These are phyloP conservation scores for Sebastes diaconus DNA, from an alignment of 2,797 vertebrate genomes.

Conservation along the genomic window DNA sequence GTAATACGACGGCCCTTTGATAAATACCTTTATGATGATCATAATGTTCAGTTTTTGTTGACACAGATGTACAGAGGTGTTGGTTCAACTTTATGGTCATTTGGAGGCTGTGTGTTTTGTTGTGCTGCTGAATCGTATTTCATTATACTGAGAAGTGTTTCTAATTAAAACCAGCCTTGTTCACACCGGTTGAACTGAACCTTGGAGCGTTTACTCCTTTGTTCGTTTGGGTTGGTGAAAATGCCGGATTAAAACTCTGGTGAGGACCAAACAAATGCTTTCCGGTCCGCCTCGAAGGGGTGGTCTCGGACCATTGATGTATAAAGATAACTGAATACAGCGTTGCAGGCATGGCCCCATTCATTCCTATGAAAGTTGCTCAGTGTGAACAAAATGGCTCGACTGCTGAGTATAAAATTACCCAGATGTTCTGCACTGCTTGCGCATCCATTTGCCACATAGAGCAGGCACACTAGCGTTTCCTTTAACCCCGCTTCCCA, in stretches of 20 bases:
- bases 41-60: neutral
- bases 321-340: too few relatives aligned
- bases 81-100: neutral
- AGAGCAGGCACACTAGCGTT: too few relatives aligned
- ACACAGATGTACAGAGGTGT: neutral
- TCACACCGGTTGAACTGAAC: neutral
- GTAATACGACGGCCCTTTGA: neutral
- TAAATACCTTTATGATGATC: neutral
- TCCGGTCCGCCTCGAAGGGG: neutral
- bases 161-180: neutral
- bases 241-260: neutral
- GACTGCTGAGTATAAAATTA: too few relatives aligned
- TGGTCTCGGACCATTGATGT: neutral
- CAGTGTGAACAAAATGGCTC: too few relatives aligned
- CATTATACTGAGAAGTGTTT: neutral
- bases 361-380: too few relatives aligned
- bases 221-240: neutral
- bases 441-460: too few relatives aligned
- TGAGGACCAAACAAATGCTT: accelerated
- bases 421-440: too few relatives aligned
- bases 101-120: neutral
- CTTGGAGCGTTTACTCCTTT: neutral
- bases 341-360: too few relatives aligned
- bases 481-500: too few relatives aligned
- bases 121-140: neutral